A percentile compares a stretch with the other conserved stretches of the same genome.
Evolutionary conservation across 2,888 invertebrate species (phyloP).

Genomic region (Pantelozetes paolii): DNA sequence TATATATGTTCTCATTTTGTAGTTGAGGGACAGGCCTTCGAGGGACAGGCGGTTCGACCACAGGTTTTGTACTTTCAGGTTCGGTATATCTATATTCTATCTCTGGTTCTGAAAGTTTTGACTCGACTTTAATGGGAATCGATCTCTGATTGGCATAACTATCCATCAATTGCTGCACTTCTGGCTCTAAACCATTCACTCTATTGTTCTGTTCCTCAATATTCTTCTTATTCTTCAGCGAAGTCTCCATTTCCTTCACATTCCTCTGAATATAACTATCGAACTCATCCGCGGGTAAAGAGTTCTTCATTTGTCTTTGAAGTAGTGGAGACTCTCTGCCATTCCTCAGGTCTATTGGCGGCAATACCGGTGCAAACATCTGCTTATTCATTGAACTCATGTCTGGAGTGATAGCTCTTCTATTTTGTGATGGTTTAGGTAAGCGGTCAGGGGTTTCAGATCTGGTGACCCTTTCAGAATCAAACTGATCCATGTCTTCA

Average conservation of each 20-base stretch:
- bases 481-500: conserved; percentile 43
- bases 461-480: conserved; percentile 50
- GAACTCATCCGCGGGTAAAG: not conserved
- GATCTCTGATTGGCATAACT: not conserved
- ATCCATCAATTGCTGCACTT: not conserved
- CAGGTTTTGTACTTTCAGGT: conserved; percentile 14
- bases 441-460: conserved; percentile 47
- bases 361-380: not conserved
- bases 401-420: conserved; percentile 7
- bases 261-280: not conserved
- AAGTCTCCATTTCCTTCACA: conserved; percentile 19
- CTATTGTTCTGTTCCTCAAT: not conserved
- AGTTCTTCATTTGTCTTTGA: not conserved
- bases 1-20: not conserved
- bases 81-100: not conserved
- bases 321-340: not conserved
- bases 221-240: not conserved
- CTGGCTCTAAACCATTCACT: not conserved
- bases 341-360: not conserved
- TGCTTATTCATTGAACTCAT: not conserved
- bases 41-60: not conserved
- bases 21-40: not conserved
- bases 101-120: not conserved
- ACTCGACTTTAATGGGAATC: not conserved
- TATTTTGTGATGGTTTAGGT: conserved; percentile 49